phyloP scores from a whole-genome alignment of 30 jellyfish, hydroid and myxozoan species.

The Aurelia sp. region DNA sequence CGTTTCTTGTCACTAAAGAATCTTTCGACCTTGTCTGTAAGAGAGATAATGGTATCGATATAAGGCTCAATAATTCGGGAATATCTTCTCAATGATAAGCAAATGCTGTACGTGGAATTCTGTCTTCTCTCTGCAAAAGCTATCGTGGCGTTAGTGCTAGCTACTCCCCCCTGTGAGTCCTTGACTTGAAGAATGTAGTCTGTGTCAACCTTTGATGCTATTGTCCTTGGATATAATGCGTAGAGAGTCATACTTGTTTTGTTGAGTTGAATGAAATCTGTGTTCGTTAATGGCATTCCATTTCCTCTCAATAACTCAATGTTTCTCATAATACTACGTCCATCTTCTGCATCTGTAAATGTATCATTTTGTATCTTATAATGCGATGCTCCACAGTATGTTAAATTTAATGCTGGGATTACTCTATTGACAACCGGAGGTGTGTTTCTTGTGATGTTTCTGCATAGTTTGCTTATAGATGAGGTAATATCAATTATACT shows the following conservation, averaged over 20 bases:
- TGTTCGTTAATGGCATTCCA: not conserved
- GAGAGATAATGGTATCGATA: constrained; percentile 10
- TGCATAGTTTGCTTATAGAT: not conserved
- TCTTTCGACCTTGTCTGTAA: constrained; percentile 1
- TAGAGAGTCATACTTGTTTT: constrained; percentile 18
- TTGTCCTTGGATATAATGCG: constrained; percentile 3
- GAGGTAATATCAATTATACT: constrained; percentile 1
- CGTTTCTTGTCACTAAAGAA: constrained; percentile 1
- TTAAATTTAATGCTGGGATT: constrained; percentile 13
- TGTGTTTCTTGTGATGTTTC: constrained; percentile 15
- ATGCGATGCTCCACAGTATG: constrained; percentile 18
- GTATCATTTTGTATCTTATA: constrained; percentile 63
- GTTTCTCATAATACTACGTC: not conserved
- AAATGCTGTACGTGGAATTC: constrained; percentile 23
- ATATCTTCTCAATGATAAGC: constrained; percentile 39
- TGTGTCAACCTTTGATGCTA: not conserved
- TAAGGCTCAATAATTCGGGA: not conserved
- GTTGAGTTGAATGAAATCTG: constrained; percentile 26
- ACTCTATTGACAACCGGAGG: constrained; percentile 16
- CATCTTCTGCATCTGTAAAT: constrained; percentile 58
- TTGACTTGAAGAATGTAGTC: constrained; percentile 33
- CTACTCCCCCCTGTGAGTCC: constrained; percentile 29
- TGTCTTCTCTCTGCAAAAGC: not conserved
- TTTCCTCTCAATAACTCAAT: not conserved
- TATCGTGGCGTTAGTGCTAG: constrained; percentile 3